A percentile compares a stretch with the other conserved stretches of the same genome.
Evolutionary conservation across 2,888 invertebrate genomes (phyloP).

Genomic region (Mesorhabditis spiculigera): DNA sequence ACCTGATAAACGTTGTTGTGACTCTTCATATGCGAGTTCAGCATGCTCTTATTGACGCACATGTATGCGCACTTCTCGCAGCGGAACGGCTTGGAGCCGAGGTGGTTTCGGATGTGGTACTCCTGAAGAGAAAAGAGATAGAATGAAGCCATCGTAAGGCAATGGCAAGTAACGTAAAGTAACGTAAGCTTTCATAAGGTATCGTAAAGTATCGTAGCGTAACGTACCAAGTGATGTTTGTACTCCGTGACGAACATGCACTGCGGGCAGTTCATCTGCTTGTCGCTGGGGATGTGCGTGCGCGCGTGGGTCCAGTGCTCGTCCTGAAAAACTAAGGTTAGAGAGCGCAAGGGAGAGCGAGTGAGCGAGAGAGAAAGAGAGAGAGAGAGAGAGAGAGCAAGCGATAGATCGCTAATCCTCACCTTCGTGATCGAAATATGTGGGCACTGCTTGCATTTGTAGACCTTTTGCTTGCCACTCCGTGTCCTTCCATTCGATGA

Average conservation of each 20-base stretch:
- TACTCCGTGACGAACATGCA: conserved; percentile 97
- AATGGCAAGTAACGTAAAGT: background rate
- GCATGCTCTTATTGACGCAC: conserved; percentile 98
- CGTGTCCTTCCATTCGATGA: conserved; percentile 18
- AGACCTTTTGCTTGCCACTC: conserved; percentile 61
- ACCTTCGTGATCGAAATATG: conserved; percentile 77
- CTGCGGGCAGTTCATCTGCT: conserved; percentile 80
- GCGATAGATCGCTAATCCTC: background rate
- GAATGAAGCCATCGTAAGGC: background rate
- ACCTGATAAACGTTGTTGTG: conserved; percentile 68
- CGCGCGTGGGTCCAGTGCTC: conserved; percentile 90
- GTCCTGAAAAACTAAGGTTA: conserved; percentile 56
- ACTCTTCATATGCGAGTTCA: conserved; percentile 93
- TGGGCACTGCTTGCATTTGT: conserved; percentile 88
- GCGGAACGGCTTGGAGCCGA: conserved; percentile 79
- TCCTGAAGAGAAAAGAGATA: conserved; percentile 63
- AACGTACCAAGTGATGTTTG: conserved; percentile 79
- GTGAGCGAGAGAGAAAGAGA: background rate
- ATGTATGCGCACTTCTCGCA: conserved; percentile 54
- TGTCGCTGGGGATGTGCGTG: conserved; percentile 85
- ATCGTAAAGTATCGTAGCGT: background rate
- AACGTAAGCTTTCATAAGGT: conserved; percentile 11
- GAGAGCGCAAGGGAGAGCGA: too few relatives aligned
- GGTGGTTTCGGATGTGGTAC: conserved; percentile 90
- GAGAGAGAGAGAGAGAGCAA: background rate